A percentile compares a stretch with the other conserved stretches of the same genome.
These are phyloP conservation scores for Onychostruthus taczanowskii DNA, from an alignment of 2,113 vertebrate species.

Conservation along the genomic window DNA sequence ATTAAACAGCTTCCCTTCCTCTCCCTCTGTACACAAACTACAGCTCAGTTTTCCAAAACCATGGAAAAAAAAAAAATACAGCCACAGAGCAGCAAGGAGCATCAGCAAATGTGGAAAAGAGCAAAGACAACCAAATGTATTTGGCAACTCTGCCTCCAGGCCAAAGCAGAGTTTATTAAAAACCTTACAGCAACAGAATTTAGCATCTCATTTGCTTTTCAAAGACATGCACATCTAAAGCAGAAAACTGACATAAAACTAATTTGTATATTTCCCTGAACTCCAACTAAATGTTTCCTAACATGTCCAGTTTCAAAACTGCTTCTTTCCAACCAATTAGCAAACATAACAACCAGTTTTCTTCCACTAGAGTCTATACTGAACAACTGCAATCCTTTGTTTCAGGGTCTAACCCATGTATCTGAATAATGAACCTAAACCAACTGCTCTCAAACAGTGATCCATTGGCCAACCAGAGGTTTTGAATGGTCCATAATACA, in stretches of 20 bases:
- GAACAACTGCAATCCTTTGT: background rate
- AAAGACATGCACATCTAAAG: background rate
- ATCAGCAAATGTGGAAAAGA: background rate
- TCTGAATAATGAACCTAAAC: background rate
- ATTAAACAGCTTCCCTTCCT: background rate
- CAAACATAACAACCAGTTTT: background rate
- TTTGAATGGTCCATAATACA: accelerated
- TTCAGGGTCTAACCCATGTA: background rate
- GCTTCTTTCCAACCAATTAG: background rate
- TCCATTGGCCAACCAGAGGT: background rate
- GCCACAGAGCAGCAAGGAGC: background rate
- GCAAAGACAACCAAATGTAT: background rate
- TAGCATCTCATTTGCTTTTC: background rate
- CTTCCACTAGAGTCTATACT: background rate
- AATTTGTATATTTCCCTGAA: background rate
- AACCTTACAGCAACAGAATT: background rate
- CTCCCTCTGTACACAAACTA: background rate
- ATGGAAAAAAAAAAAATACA: background rate
- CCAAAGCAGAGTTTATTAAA: background rate
- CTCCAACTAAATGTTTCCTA: background rate
- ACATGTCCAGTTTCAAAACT: background rate
- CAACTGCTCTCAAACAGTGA: background rate
- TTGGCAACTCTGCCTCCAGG: background rate
- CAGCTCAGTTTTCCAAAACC: background rate
- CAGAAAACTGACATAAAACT: background rate